phyloP scores from a whole-genome alignment of 2,888 invertebrate species.

The Merodon equestris region DNA sequence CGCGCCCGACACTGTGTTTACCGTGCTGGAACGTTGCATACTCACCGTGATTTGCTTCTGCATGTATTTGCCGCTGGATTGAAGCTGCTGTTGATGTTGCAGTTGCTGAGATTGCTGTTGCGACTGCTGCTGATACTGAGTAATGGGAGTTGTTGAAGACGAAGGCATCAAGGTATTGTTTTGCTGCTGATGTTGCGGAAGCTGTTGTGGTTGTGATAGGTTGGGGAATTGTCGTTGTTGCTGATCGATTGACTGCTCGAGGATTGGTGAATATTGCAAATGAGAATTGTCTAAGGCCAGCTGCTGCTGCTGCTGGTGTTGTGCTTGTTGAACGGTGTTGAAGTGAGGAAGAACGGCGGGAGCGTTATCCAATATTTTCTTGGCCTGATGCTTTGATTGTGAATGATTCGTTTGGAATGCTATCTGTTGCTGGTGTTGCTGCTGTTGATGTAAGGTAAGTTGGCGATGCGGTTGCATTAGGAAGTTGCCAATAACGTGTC shows the following conservation, averaged over 20 bases:
- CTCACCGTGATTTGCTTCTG: conserved; percentile 76
- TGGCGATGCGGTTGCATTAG: conserved; percentile 71
- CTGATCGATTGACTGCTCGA: conserved; percentile 47
- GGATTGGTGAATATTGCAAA: conserved; percentile 66
- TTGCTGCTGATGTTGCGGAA: conserved; percentile 62
- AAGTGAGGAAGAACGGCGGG: conserved; percentile 66
- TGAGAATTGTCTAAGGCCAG: conserved; percentile 73
- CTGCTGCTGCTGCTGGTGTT: conserved; percentile 73
- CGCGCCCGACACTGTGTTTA: conserved; percentile 70
- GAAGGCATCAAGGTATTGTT: conserved; percentile 69
- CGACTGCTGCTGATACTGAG: conserved; percentile 70
- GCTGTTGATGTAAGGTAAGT: conserved; percentile 69
- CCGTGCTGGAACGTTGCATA: conserved; percentile 72
- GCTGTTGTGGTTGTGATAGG: conserved; percentile 44
- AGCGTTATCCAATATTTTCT: conserved; percentile 38
- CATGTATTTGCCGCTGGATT: conserved; percentile 72
- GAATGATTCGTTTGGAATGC: conserved; percentile 62
- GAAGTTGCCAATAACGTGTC: conserved; percentile 77
- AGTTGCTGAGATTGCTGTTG: conserved; percentile 48
- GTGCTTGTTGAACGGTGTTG: conserved; percentile 67
- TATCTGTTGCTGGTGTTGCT: conserved; percentile 70
- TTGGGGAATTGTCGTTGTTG: conserved; percentile 43
- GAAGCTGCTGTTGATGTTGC: conserved; percentile 54
- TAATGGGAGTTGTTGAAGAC: conserved; percentile 61
- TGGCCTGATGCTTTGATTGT: conserved; percentile 53